Conservation (phyloP, 2,113 vertebrate genomes). For the Phalacrocorax brasilianus region DNA sequence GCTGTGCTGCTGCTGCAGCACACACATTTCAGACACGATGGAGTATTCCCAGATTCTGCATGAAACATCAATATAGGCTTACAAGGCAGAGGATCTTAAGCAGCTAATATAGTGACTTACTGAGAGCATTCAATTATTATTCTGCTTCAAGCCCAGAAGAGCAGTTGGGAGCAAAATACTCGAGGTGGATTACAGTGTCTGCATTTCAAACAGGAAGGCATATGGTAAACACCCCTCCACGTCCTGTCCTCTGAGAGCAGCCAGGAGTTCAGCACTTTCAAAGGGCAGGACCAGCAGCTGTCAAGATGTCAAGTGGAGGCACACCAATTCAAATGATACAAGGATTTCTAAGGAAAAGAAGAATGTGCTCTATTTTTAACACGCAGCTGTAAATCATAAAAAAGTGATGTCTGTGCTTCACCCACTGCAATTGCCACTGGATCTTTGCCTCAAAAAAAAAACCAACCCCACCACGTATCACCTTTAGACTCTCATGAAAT, state of each 20-base stretch:
- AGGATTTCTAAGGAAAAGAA: neutral
- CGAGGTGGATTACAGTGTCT: neutral
- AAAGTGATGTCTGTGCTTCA: neutral
- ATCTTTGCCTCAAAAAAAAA: neutral
- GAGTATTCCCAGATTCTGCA: neutral
- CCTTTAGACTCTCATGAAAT: neutral
- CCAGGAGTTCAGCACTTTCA: neutral
- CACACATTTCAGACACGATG: accelerated
- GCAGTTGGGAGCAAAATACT: neutral
- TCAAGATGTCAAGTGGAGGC: neutral
- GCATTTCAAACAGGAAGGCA: neutral
- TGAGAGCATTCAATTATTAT: neutral
- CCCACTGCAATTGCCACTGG: neutral
- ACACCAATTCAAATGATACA: neutral
- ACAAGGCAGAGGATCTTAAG: neutral
- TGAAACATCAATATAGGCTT: neutral
- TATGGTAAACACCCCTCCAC: neutral
- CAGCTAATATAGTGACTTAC: neutral
- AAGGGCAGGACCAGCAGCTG: neutral
- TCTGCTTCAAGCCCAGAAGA: neutral
- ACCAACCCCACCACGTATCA: neutral
- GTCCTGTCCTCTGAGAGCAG: neutral
- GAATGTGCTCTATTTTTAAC: neutral
- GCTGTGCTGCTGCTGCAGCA: neutral
- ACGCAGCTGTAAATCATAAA: neutral